Evolutionary conservation across 2,113 vertebrate genomes (phyloP).

Genomic region (Poeciliopsis retropinna): DNA sequence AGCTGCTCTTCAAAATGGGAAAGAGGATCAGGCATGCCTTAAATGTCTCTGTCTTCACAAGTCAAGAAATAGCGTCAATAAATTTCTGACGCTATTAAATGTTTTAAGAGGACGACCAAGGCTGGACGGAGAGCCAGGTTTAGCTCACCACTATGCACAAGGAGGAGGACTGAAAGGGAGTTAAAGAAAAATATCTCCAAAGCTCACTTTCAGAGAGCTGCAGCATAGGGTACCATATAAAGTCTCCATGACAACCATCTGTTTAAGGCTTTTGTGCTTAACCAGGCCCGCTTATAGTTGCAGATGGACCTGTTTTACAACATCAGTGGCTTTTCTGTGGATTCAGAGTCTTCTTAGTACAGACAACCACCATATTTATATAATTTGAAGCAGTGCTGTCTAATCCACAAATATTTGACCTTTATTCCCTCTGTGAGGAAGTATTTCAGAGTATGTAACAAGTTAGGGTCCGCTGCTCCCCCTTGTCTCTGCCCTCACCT

Average conservation of each 20-base stretch:
- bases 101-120: neutral
- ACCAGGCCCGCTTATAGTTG: neutral
- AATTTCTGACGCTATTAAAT: neutral
- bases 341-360: conserved; percentile 23
- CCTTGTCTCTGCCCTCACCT: conserved; percentile 48
- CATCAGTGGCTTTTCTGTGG: neutral
- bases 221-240: neutral
- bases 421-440: conserved; percentile 39
- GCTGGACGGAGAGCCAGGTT: neutral
- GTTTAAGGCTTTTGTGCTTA: neutral
- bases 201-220: neutral
- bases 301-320: neutral
- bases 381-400: conserved; percentile 5
- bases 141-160: neutral
- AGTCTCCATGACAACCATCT: neutral
- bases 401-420: conserved; percentile 32
- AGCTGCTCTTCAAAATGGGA: too few species aligned
- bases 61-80: too few species aligned
- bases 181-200: neutral
- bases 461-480: conserved; percentile 1
- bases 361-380: conserved; percentile 15
- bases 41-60: too few species aligned
- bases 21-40: too few species aligned
- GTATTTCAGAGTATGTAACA: neutral
- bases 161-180: neutral